Evolutionary conservation across 2,113 vertebrate species (phyloP), one percentile per base, ranked within the genome.

Genomic region (Ranitomeya imitator): DNA sequence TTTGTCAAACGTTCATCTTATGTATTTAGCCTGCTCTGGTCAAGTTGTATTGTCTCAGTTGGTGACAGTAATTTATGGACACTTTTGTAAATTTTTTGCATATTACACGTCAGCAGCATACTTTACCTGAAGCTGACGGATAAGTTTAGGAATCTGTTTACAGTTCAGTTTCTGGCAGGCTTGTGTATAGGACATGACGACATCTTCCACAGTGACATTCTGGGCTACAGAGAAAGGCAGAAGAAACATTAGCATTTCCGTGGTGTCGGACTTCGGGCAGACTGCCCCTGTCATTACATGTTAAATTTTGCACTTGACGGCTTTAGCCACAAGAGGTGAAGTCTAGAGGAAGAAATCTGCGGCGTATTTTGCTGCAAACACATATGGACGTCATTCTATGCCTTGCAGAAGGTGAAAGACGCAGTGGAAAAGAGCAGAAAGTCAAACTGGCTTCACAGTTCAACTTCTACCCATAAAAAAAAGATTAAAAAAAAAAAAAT

Each of bases 131-230:
- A 99, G 96, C 93, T 99, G 98, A 91, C 95, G 94, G 85, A 98
- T 95, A 73, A 99, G 96, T 93, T 97, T 98, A 86, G 96, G 93
- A n/a, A 98, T 96, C 90, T 97, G 97, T 82, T 97, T 97, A 94
- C 97, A 98, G 95, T 94, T 98, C 83, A 99, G 96, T 86, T 99
- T 99, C 94, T 97, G 97, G 93, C 98, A 99, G 91, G 97, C 96
- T 85, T 97, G 96, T 89, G 94, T 96, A 93, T 99, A 99, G 85
- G 97, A 96, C 0, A 92, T 89, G 65, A 98, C 21, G 85, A 99
- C 95, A 86, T 98, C 97, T 0, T 99, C 97, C 69, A 98, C 95
- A 0, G 97, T 99, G 94, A 97, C 97, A 14, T 99, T 98, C 92
- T 97, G 97, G 92, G 97, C 97, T 99, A 94, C 0, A 63, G 16